Base-by-base conservation (phyloP, 2,797 vertebrate genomes). In the Oreonectes daqikongensis region DNA sequence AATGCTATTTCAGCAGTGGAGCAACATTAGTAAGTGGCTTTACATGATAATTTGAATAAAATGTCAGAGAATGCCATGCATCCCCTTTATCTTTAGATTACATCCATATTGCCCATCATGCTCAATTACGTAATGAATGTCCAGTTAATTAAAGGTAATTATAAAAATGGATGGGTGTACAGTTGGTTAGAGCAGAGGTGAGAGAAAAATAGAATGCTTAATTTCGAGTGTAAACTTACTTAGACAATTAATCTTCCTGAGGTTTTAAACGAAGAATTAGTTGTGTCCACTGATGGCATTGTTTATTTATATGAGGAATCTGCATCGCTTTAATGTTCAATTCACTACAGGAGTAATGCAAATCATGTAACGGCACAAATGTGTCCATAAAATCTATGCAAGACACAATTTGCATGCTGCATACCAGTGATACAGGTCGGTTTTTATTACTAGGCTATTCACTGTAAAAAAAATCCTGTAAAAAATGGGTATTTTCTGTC, bases 1-100 rank as follows among this genome's bases (percentile, higher is more conserved):
- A 55, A 46, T 46, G 26, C 28, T 38, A 18, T 44, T 59, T 67
- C 26, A 57, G 72, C 24, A 32, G 7, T 4, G 28, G 15, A 32
- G 57, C 57, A 30, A 24, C 53, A 55, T 67, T 28, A 9, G 3
- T 53, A 74, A 74, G 11, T 57, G 48, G 7, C 46, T 77, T 46
- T 53, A 52, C 44, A 44, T 48, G 24, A 53, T 64, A 30, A 15
- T 65, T 65, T 82, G 42, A 32, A 65, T 69, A 46, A 72, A 77
- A 77, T 55, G 69, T 48, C 74, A 53, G 35, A 57, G 76, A 77
- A 80, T 72, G 32, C 32, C 79, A 77, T 53, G 69, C 63, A 69
- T 77, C 24, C 55, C 53, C 38, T 71, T 71, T 50, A 78, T 69
- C 38, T 71, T 61, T 55, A 73, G 55, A 78, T 65, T 67, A 69